Conservation (phyloP, 2,113 vertebrate species). For the Misgurnus mizolepis region DNA sequence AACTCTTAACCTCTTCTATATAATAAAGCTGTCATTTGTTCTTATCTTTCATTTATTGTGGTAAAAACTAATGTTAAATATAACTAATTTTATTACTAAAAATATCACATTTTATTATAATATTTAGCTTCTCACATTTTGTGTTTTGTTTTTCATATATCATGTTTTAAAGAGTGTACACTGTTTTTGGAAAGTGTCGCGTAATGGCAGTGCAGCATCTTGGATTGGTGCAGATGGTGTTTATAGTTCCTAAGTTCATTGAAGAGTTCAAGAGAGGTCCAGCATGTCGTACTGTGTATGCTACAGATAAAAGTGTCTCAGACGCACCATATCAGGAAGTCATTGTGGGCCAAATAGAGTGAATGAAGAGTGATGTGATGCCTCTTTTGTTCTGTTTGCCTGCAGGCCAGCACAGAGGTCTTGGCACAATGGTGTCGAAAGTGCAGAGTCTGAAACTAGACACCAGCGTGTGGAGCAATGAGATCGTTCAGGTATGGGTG, state of each 20-base stretch:
- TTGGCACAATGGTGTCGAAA: conserved; percentile 94
- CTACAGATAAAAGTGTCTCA: conserved; percentile 41
- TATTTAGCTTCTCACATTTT: too few relatives aligned
- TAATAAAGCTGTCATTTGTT: too few relatives aligned
- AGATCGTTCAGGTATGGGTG: conserved; percentile 86
- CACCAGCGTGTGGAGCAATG: conserved; percentile 95
- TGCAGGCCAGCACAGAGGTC: conserved; percentile 89
- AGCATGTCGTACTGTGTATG: conserved; percentile 1
- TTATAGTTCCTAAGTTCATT: conserved; percentile 17
- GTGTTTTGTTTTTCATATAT: too few relatives aligned
- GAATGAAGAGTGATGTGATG: conserved; percentile 47
- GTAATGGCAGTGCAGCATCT: not conserved
- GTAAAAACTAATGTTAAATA: too few relatives aligned
- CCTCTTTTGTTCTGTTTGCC: conserved; percentile 53
- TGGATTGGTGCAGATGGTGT: conserved; percentile 11
- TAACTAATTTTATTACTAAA: too few relatives aligned
- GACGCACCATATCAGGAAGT: conserved; percentile 39
- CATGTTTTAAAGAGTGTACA: too few relatives aligned
- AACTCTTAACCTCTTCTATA: too few relatives aligned
- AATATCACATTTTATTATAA: too few relatives aligned
- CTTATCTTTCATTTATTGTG: too few relatives aligned
- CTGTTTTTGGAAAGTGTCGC: not conserved
- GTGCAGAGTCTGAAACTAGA: conserved; percentile 97
- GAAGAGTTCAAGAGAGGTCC: conserved; percentile 5
- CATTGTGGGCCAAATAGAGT: conserved; percentile 27